phyloP scores from a whole-genome alignment of 35 echinoderm and acorn worm genomes.

The Lytechinus variegatus region DNA sequence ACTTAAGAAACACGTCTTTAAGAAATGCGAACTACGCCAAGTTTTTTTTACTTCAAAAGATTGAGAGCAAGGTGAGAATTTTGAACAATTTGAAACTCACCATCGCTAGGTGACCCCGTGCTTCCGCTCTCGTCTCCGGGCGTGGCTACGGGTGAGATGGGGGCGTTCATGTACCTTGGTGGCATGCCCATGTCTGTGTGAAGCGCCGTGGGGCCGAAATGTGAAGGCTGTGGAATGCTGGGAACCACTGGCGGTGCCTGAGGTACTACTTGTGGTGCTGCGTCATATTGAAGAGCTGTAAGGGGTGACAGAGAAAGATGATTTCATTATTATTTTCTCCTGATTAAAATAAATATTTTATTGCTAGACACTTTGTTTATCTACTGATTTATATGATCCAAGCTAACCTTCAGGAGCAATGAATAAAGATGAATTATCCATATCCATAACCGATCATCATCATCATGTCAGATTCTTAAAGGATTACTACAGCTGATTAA shows the following conservation, averaged over 20 bases:
- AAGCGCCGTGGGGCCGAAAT: not conserved
- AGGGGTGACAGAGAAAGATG: not conserved
- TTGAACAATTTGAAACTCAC: not conserved
- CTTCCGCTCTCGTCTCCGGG: conserved; percentile 26
- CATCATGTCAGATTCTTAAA: no score
- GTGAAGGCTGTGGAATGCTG: not conserved
- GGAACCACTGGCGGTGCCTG: not conserved
- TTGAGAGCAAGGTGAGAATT: no score
- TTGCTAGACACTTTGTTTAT: no score
- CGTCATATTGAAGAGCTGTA: not conserved
- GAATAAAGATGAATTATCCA: no score
- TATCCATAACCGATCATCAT: no score
- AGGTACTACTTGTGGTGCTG: conserved; percentile 14
- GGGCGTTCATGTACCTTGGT: not conserved
- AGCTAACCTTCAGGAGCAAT: no score
- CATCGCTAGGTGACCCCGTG: conserved; percentile 24
- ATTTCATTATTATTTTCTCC: no score
- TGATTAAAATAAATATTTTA: no score
- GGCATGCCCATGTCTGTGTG: not conserved
- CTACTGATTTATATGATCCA: no score
- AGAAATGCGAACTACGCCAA: not conserved
- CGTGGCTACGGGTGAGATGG: not conserved
- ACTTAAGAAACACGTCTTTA: no score
- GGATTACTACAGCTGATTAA: no score
- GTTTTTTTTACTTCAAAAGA: not conserved